Base-by-base conservation (phyloP, 2,797 vertebrate genomes). In the Peromyscus melanophrys region DNA sequence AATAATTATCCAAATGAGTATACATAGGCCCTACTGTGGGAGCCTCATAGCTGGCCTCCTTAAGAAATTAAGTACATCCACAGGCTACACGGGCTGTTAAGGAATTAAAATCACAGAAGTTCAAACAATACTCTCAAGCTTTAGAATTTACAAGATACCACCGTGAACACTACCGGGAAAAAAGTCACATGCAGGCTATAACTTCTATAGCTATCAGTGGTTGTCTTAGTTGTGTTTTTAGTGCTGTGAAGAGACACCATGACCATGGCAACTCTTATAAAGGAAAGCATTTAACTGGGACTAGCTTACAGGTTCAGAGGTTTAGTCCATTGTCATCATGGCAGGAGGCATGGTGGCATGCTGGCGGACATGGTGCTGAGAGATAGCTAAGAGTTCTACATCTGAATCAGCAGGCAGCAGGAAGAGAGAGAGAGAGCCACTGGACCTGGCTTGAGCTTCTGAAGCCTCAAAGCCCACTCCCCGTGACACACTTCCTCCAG, bases 91-190 rank as follows among this genome's bases (percentile, higher is more conserved):
- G 13, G 40, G 23, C 40, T 71, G 49, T 55, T 80, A 87, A 89
- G 73, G 43, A 65, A 83, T 73, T 57, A 65, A 65, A 86, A 83
- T 77, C 37, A 37, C 6, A 75, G 10, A 65, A 1, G 6, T 69
- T 96, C 63, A 83, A 95, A 19, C 9, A 90, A 92, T 7, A 46
- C 37, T 92, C 63, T 88, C 14, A 19, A 77, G n/a, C n/a, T 84
- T 94, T 95, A 73, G 31, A 67, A 95, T 93, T 81, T 65, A 92
- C 25, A 49, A 81, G 67, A 63, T 67, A 34, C 61, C 13, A 71
- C 3, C 23, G 34, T 75, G 23, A 83, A 52, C 21, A n/a, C 46
- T 78, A 59, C 12, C 31, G 73, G 40, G 4, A 40, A 46, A 49
- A n/a, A 85, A 92, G 61, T 85, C 31, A 46, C 43, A 87, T 52